phyloP scores from a whole-genome alignment of 2,888 invertebrate genomes.

The Plagiodera versicolora region DNA sequence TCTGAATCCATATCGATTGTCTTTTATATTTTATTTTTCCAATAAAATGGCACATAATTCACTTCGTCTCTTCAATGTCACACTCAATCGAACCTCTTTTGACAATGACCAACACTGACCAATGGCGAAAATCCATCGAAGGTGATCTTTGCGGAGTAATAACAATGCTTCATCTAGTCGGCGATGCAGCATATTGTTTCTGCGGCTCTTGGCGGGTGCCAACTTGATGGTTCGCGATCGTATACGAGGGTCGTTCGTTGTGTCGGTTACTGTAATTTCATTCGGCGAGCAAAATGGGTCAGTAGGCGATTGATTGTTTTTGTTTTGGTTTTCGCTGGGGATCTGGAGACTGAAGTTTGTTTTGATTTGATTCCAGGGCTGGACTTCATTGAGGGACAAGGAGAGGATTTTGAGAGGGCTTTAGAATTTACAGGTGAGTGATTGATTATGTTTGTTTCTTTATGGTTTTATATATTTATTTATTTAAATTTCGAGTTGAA shows the following conservation, averaged over 20 bases:
- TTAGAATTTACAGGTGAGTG: constrained; percentile 69
- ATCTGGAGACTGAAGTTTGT: constrained; percentile 9
- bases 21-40: too few relatives aligned
- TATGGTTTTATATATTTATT: too few relatives aligned
- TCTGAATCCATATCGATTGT: too few relatives aligned
- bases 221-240: constrained; percentile 12
- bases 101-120: constrained; percentile 19
- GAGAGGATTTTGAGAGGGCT: constrained; percentile 73
- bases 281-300: constrained; percentile 37
- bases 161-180: constrained; percentile 22
- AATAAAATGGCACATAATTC: too few relatives aligned
- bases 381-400: constrained; percentile 72
- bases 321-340: background rate
- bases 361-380: constrained; percentile 59
- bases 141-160: constrained; percentile 23
- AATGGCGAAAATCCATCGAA: constrained; percentile 27
- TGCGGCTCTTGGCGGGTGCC: constrained; percentile 19
- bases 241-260: constrained; percentile 12
- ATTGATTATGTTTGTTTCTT: constrained; percentile 5
- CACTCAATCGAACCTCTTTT: background rate
- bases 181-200: constrained; percentile 18
- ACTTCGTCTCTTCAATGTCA: too few relatives aligned
- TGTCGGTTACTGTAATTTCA: constrained; percentile 5
- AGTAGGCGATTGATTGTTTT: constrained; percentile 31
- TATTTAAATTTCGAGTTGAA: too few relatives aligned